Conservation (phyloP, 2,888 invertebrate genomes). For the Nemoura dubitans region DNA sequence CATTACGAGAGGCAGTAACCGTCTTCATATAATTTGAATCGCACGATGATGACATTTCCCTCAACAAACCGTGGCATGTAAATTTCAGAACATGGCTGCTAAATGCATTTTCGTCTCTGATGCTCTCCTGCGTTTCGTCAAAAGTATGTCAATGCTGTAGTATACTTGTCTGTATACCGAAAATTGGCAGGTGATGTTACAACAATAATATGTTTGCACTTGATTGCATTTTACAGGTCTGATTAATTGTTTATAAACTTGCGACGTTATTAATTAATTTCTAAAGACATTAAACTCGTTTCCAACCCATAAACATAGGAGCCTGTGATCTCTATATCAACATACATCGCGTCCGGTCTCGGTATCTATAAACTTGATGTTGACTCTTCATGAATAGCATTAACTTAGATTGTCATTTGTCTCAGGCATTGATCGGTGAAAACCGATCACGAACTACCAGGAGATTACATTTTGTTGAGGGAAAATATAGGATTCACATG, state of each 20-base stretch:
- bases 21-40: slow-evolving; percentile 1
- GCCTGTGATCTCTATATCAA: neutral
- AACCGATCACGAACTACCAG: neutral
- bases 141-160: neutral
- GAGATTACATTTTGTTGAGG: neutral
- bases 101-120: neutral
- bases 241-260: neutral
- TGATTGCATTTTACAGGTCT: neutral
- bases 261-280: neutral
- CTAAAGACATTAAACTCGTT: neutral
- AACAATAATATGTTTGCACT: too few species aligned
- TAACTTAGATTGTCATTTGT: slow-evolving; percentile 12
- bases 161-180: neutral
- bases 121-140: neutral
- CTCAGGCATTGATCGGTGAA: neutral
- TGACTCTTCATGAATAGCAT: slow-evolving; percentile 12
- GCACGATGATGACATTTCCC: slow-evolving; percentile 12
- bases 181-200: too few species aligned
- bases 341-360: neutral
- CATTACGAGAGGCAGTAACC: neutral
- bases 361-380: neutral
- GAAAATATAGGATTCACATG: neutral
- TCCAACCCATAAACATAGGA: neutral
- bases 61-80: neutral
- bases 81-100: neutral